These are phyloP conservation scores for Glaucomys volans DNA, from an alignment of 2,113 vertebrate species.

Conservation along the genomic window DNA sequence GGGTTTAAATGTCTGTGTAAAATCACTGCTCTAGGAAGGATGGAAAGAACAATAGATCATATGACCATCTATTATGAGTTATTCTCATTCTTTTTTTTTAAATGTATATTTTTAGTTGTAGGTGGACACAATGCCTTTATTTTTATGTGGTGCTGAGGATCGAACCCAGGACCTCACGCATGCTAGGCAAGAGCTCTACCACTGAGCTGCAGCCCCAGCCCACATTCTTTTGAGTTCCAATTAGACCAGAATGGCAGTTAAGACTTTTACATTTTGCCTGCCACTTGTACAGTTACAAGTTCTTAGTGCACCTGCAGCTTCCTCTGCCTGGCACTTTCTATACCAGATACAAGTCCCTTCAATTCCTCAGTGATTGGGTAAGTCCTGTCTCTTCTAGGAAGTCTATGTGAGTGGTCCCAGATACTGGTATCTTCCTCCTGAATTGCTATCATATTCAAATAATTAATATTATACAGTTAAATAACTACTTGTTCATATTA, in stretches of 20 bases:
- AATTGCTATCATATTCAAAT: neutral
- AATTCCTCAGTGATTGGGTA: neutral
- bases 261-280: neutral
- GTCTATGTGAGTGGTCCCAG: neutral
- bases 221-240: neutral
- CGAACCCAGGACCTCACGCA: too few relatives aligned
- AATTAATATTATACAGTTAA: neutral
- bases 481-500: neutral
- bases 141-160: too few relatives aligned
- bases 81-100: neutral
- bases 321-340: neutral
- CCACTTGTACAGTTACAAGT: neutral
- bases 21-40: slow-evolving; percentile 12
- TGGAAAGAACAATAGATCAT: neutral
- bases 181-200: too few relatives aligned
- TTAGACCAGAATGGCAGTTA: neutral
- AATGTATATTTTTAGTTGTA: too few relatives aligned
- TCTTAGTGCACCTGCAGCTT: neutral
- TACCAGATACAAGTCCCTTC: neutral
- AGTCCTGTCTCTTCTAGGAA: neutral
- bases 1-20: neutral
- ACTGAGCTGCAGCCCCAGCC: too few relatives aligned
- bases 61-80: neutral
- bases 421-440: neutral
- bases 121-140: too few relatives aligned